Evolutionary conservation across 2,113 vertebrate genomes (phyloP), one percentile per base, ranked within the genome.

Genomic region (Oncorhynchus kisutch): DNA sequence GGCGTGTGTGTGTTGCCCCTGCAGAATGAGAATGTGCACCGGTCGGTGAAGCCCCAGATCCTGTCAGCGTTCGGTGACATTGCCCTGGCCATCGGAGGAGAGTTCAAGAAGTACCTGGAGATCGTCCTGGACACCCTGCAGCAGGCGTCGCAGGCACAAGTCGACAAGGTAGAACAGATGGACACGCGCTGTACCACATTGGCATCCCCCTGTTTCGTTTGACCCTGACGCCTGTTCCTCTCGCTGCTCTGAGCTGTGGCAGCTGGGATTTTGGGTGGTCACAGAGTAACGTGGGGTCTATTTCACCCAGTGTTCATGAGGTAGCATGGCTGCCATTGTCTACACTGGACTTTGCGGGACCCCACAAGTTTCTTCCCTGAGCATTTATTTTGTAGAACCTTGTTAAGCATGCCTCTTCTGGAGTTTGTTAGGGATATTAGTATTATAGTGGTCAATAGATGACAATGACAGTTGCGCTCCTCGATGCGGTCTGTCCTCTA

Each of bases 11-110:
- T 45, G 39, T 57, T 70, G 51, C 59, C 8, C 67, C 20, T 67
- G 22, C 83, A 99, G 98, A 99, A 99, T 2, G 97, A 99, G 87
- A 99, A 99, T 0, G 98, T 99, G 9, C 98, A 99, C 71, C 88
- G 97, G 81, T 99, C 97, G 0, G 98, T 99, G 87, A 99, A 99
- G 86, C 98, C 98, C 1, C 97, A 99, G 94, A 99, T 99, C 82
- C 95, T 99, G 7, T 99, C 97, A 0, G 97, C 95, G 49, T 99
- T 99, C 3, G 97, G 98, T 0, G 98, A 99, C 79, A 98, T 99
- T 31, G 97, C 97, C 69, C 94, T 99, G 74, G 98, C 98, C 80
- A 97, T 99, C 64, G 98, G 97, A 1, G 97, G 98, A 1, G 98
- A 99, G 78, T 99, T 99, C 71, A 99, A 99, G 90, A 99, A 99